These are phyloP conservation scores for Naja naja DNA, from an alignment of 2,113 vertebrate genomes.

Conservation along the genomic window DNA sequence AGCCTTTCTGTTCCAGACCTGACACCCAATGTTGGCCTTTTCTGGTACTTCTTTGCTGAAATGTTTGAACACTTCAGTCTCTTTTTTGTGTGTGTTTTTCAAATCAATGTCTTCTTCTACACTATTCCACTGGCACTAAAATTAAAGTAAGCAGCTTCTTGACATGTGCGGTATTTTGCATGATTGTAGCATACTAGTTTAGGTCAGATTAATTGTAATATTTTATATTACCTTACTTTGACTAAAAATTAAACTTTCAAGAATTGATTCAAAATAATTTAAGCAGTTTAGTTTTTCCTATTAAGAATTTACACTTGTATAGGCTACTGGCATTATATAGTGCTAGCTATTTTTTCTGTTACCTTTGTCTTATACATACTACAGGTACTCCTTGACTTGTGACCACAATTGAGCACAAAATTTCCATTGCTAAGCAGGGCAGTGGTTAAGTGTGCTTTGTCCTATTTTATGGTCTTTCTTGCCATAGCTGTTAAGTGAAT, in stretches of 20 bases:
- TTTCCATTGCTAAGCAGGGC: neutral
- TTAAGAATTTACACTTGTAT: neutral
- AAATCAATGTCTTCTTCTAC: conserved; percentile 98
- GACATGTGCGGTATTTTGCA: neutral
- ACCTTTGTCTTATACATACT: neutral
- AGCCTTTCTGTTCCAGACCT: conserved; percentile 96
- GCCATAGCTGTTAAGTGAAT: neutral
- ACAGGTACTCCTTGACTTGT: neutral
- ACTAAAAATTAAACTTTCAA: neutral
- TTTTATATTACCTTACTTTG: neutral
- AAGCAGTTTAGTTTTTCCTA: neutral
- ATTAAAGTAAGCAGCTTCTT: conserved; percentile 82
- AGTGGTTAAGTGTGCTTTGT: neutral
- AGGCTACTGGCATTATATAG: neutral
- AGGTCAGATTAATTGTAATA: neutral
- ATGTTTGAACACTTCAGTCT: conserved; percentile 99
- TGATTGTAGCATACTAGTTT: neutral
- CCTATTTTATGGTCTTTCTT: neutral
- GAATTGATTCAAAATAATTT: neutral
- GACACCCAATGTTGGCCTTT: conserved; percentile 96
- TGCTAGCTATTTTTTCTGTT: neutral
- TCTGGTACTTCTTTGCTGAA: conserved; percentile 99
- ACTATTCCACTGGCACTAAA: conserved; percentile 93
- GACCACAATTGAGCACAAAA: neutral
- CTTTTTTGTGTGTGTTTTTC: conserved; percentile 97